A percentile compares a stretch with the other conserved stretches of the same genome.
Conservation (phyloP, 1,140 invertebrate genomes). For the Orius insidiosus region DNA sequence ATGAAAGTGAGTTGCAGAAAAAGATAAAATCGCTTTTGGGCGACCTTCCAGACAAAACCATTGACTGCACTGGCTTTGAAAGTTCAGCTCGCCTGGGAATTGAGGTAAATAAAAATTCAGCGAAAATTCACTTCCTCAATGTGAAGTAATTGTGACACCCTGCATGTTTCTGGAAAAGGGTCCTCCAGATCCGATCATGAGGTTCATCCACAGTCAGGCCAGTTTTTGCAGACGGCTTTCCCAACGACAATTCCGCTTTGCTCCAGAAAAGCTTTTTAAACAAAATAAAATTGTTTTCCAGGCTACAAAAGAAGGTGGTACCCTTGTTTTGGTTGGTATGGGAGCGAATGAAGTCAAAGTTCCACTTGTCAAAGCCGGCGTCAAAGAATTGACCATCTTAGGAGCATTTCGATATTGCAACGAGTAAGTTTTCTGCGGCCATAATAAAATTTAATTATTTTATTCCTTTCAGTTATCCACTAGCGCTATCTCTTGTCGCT, state of each 20-base stretch:
- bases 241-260: too few species aligned
- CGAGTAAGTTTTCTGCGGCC: too few species aligned
- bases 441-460: background rate
- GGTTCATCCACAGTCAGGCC: too few species aligned
- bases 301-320: conserved; percentile 70
- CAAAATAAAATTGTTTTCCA: too few species aligned
- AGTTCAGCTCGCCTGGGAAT: conserved; percentile 58
- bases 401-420: conserved; percentile 86
- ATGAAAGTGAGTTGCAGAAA: conserved; percentile 38
- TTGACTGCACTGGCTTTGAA: conserved; percentile 79
- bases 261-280: too few species aligned
- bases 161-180: too few species aligned
- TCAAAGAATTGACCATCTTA: conserved; percentile 75
- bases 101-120: too few species aligned
- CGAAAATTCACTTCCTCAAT: too few species aligned
- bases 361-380: conserved; percentile 60
- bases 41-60: conserved; percentile 48
- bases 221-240: too few species aligned
- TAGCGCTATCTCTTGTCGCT: conserved; percentile 67
- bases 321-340: conserved; percentile 69
- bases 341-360: conserved; percentile 59
- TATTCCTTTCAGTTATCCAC: conserved; percentile 50
- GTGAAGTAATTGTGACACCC: too few species aligned
- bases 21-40: conserved; percentile 45
- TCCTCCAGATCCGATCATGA: too few species aligned